Conservation (phyloP, 2,888 invertebrate species). For the Taphrorychus bicolor region DNA sequence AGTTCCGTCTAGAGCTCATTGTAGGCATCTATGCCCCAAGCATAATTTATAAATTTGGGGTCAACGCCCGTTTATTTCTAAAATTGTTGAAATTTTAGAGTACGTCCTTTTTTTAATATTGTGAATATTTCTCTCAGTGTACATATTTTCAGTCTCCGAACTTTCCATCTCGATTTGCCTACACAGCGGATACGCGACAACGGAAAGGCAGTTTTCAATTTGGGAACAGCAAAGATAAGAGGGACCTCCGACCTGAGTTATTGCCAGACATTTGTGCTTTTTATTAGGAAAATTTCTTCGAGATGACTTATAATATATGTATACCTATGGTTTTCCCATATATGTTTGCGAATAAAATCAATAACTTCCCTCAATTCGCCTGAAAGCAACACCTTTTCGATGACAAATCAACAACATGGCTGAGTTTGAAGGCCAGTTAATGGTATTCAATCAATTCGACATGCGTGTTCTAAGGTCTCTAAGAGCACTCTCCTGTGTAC, state of each 20-base stretch:
- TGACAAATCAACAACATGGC: no score
- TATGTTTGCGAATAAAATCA: slow-evolving; percentile 1
- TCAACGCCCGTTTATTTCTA: no score
- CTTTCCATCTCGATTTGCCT: slow-evolving; percentile 35
- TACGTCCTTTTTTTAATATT: no score
- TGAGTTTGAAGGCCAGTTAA: no score
- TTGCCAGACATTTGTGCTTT: slow-evolving; percentile 31
- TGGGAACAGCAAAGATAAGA: slow-evolving; percentile 32
- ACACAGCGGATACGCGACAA: slow-evolving; percentile 19
- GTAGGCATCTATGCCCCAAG: no score
- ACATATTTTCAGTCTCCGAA: slow-evolving; percentile 5
- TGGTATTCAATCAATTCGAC: no score
- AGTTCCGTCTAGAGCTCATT: no score
- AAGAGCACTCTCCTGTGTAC: no score
- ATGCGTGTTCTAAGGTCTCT: no score
- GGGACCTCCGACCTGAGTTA: slow-evolving; percentile 30
- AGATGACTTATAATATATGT: not conserved
- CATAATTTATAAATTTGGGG: no score
- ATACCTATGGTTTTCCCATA: not conserved
- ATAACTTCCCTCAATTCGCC: not conserved
- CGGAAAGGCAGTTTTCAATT: slow-evolving; percentile 36
- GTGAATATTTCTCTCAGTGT: slow-evolving; percentile 17
- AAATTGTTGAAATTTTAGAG: no score
- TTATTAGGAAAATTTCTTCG: slow-evolving; percentile 26
- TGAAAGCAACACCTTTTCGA: no score